phyloP scores from a whole-genome alignment of 2,113 vertebrate species.

The Hystrix cristata region DNA sequence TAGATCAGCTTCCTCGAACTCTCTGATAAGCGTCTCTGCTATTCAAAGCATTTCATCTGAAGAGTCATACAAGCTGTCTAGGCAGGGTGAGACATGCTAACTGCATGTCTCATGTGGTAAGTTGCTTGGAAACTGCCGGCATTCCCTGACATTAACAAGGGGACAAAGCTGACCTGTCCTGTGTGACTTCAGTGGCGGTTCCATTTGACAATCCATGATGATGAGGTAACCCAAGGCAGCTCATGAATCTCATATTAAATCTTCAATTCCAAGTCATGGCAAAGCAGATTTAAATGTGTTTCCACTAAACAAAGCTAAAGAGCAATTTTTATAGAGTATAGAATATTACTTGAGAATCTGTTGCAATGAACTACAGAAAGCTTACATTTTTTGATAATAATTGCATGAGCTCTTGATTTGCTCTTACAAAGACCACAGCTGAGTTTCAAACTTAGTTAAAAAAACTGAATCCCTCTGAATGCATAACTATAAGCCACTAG shows the following conservation, averaged over 20 bases:
- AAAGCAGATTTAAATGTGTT: conserved; percentile 85
- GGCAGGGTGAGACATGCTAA: conserved; percentile 75
- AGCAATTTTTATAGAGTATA: conserved; percentile 38
- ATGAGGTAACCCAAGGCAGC: conserved; percentile 86
- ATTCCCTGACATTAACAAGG: conserved; percentile 67
- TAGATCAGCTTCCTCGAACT: conserved; percentile 69
- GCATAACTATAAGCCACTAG: conserved; percentile 2
- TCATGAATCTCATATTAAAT: conserved; percentile 83
- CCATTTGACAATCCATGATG: conserved; percentile 81
- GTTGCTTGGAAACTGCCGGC: conserved; percentile 82
- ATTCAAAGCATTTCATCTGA: conserved; percentile 54
- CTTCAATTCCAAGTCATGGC: conserved; percentile 81
- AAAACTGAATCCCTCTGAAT: background rate
- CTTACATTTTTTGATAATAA: background rate
- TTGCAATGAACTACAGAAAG: conserved; percentile 39
- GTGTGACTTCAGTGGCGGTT: conserved; percentile 77
- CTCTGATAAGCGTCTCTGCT: conserved; percentile 60
- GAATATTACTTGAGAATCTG: conserved; percentile 59
- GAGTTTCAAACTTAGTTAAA: conserved; percentile 48
- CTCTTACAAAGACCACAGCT: background rate
- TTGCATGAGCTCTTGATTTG: conserved; percentile 63
- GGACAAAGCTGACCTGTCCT: conserved; percentile 78
- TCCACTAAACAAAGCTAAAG: conserved; percentile 77
- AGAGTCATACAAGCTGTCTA: conserved; percentile 46
- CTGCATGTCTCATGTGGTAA: conserved; percentile 74